Evolutionary conservation across 2,888 invertebrate species (phyloP).

Genomic region (Strigamia transsilvanica): DNA sequence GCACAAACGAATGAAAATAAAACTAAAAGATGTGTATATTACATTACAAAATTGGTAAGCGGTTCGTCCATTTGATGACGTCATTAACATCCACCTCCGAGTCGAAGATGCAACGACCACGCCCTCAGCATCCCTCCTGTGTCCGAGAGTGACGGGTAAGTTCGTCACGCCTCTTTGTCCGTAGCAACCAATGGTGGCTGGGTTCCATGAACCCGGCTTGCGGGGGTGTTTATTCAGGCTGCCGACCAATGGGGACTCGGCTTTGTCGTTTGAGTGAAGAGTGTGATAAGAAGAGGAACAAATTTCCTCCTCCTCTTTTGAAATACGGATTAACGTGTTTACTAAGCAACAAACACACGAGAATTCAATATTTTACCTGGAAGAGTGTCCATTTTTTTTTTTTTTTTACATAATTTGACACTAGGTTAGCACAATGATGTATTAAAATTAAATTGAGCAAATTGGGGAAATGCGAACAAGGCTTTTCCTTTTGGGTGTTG

Average conservation of each 20-base stretch:
- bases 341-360: constrained; percentile 36
- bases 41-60: constrained; percentile 34
- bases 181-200: neutral
- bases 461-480: too few species aligned
- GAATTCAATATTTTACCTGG: constrained; percentile 41
- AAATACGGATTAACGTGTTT: constrained; percentile 45
- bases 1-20: neutral
- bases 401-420: constrained; percentile 6
- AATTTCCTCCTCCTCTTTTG: constrained; percentile 26
- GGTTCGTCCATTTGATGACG: constrained; percentile 43
- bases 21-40: constrained; percentile 24
- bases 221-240: constrained; percentile 14
- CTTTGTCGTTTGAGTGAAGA: constrained; percentile 17
- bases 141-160: constrained; percentile 24
- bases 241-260: neutral
- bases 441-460: neutral
- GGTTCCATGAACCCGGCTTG: constrained; percentile 14
- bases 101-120: constrained; percentile 31
- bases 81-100: constrained; percentile 39
- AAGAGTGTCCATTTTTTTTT: neutral
- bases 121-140: constrained; percentile 31
- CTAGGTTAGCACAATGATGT: neutral
- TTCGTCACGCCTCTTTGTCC: constrained; percentile 48
- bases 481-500: too few species aligned
- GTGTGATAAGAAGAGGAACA: constrained; percentile 43